Evolutionary conservation across 2,113 vertebrate species (phyloP).

Genomic region (Otus sunia): DNA sequence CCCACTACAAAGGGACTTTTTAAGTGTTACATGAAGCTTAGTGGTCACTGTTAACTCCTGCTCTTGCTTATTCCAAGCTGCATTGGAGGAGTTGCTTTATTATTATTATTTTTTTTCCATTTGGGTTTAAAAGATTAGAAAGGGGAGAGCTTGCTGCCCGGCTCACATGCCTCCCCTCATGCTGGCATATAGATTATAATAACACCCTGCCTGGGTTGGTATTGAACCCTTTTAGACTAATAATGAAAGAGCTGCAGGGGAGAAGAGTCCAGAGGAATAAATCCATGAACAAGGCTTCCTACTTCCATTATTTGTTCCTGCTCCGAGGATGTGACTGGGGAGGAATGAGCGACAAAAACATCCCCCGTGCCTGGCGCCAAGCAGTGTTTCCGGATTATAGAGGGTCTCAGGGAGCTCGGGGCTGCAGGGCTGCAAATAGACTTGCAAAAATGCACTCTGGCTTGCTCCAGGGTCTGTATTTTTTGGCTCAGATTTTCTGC

Average conservation of each 20-base stretch:
- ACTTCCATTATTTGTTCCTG: background rate
- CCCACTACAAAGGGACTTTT: constrained; percentile 57
- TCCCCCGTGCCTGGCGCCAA: accelerated
- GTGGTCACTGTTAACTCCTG: constrained; percentile 30
- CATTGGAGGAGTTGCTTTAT: constrained; percentile 1
- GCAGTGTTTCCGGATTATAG: background rate
- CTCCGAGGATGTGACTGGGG: background rate
- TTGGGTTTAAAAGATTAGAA: constrained; percentile 63
- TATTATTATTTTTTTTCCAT: background rate
- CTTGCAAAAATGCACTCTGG: background rate
- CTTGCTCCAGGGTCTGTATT: background rate
- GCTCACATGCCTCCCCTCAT: constrained; percentile 54
- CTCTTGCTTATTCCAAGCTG: background rate
- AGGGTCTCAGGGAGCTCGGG: too few species aligned
- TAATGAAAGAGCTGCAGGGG: constrained; percentile 22
- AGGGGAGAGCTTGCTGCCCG: background rate
- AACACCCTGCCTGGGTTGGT: background rate
- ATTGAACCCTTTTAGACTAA: background rate
- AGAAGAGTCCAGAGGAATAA: background rate
- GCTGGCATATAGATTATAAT: constrained; percentile 58
- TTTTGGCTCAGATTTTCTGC: background rate
- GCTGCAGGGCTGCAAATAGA: background rate
- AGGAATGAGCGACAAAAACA: background rate
- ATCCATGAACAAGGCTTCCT: background rate
- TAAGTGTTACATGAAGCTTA: constrained; percentile 17